Evolutionary conservation across 2,113 vertebrate genomes (phyloP).

Genomic region (Gila orcuttii): DNA sequence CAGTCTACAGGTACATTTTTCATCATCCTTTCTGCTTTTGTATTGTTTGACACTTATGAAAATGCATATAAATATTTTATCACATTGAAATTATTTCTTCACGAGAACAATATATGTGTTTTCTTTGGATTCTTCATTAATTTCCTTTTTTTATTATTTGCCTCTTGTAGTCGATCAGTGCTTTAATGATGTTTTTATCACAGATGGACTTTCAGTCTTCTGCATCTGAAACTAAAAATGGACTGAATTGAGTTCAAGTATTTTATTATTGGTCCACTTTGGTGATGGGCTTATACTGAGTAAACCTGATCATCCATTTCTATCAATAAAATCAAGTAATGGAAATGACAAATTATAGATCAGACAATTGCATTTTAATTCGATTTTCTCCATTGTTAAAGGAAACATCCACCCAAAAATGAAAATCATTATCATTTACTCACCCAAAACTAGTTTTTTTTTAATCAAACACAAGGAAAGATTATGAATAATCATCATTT

Average conservation of each 20-base stretch:
- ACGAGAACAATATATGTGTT: slow-evolving; percentile 58
- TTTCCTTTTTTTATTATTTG: background rate
- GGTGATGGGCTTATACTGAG: slow-evolving; percentile 33
- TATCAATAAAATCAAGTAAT: too few species aligned
- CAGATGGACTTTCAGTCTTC: slow-evolving; percentile 56
- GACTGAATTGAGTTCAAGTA: background rate
- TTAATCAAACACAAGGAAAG: too few species aligned
- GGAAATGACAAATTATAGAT: too few species aligned
- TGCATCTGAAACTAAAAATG: background rate
- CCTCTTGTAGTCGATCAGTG: background rate
- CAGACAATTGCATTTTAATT: too few species aligned
- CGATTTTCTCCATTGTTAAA: too few species aligned
- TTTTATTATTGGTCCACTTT: background rate
- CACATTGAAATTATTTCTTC: slow-evolving; percentile 62
- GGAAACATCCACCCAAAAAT: background rate
- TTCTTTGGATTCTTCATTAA: background rate
- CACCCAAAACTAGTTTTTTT: too few species aligned
- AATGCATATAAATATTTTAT: slow-evolving; percentile 63
- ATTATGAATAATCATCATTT: too few species aligned
- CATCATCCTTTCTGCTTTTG: slow-evolving; percentile 53
- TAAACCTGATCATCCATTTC: background rate
- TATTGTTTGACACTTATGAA: slow-evolving; percentile 62
- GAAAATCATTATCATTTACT: background rate
- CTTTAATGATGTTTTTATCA: slow-evolving; percentile 11
- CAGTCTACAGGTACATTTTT: slow-evolving; percentile 23